A percentile compares a stretch with the other conserved stretches of the same genome.
Evolutionary conservation across 2,888 invertebrate genomes (phyloP).

Genomic region (Empis stercorea): DNA sequence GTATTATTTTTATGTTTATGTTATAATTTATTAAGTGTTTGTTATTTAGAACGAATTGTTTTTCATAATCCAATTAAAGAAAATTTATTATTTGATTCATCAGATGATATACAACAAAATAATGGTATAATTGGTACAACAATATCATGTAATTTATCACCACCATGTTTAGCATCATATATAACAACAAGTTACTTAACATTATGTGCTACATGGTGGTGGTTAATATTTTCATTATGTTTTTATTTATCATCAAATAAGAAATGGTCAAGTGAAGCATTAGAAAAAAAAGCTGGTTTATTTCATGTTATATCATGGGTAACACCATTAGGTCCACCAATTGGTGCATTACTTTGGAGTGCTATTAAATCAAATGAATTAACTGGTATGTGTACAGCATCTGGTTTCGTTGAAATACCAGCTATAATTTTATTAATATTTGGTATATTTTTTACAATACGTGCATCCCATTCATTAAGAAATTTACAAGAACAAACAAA

Average conservation of each 20-base stretch:
- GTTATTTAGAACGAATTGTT: slow-evolving; percentile 57
- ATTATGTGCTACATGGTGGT: slow-evolving; percentile 72
- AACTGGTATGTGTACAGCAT: slow-evolving; percentile 66
- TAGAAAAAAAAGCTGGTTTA: slow-evolving; percentile 73
- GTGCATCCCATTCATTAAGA: slow-evolving; percentile 30
- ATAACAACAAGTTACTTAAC: slow-evolving; percentile 65
- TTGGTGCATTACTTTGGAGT: slow-evolving; percentile 65
- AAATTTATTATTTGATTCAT: slow-evolving; percentile 20
- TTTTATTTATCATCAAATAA: slow-evolving; percentile 84
- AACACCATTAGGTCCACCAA: slow-evolving; percentile 71
- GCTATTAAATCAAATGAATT: slow-evolving; percentile 67
- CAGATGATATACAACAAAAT: slow-evolving; percentile 32
- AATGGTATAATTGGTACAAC: slow-evolving; percentile 10
- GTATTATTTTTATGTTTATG: slow-evolving; percentile 82
- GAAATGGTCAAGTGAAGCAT: slow-evolving; percentile 87
- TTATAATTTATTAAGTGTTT: slow-evolving; percentile 66
- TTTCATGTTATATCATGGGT: slow-evolving; percentile 83
- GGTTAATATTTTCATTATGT: slow-evolving; percentile 75
- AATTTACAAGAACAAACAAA: slow-evolving; percentile 27
- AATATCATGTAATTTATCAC: slow-evolving; percentile 40
- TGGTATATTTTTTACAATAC: slow-evolving; percentile 30
- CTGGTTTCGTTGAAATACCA: slow-evolving; percentile 33
- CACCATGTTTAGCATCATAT: slow-evolving; percentile 60
- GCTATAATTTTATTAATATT: slow-evolving; percentile 25
- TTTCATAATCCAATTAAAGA: slow-evolving; percentile 32